These are phyloP conservation scores for Gadopsis bispinosus DNA, from an alignment of 2,797 vertebrate species.

Conservation along the genomic window DNA sequence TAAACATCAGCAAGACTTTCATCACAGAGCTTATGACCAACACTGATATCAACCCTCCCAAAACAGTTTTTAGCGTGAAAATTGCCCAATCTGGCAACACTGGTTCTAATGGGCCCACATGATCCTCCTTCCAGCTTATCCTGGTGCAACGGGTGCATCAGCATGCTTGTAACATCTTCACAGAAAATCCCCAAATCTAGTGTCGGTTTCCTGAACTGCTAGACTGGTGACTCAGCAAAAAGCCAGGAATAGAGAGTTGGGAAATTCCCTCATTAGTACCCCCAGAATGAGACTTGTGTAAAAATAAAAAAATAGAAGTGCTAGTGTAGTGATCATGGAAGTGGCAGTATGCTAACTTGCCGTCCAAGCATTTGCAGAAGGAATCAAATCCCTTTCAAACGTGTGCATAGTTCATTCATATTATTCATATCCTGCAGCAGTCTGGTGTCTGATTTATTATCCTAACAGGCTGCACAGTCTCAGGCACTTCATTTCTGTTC, in stretches of 20 bases:
- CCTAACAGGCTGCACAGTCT: constrained; percentile 1
- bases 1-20: too few species aligned
- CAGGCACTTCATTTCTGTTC: constrained; percentile 27
- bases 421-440: not conserved
- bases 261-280: too few species aligned
- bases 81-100: too few species aligned
- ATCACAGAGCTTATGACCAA: too few species aligned
- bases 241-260: constrained; percentile 27
- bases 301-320: not conserved
- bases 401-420: not conserved
- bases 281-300: not conserved
- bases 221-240: constrained; percentile 19
- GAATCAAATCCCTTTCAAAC: not conserved
- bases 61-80: too few species aligned
- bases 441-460: not conserved
- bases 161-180: not conserved
- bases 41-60: too few species aligned
- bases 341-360: not conserved
- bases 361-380: not conserved
- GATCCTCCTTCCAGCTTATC: too few species aligned
- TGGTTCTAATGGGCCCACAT: too few species aligned
- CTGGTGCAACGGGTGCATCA: too few species aligned
- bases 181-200: not conserved
- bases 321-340: not conserved
- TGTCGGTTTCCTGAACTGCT: constrained; percentile 19